Percentiles rank a stretch among this genome's conserved stretches.
These are phyloP conservation scores for Limulus polyphemus DNA, from an alignment of 2,888 invertebrate species.

Conservation along the genomic window DNA sequence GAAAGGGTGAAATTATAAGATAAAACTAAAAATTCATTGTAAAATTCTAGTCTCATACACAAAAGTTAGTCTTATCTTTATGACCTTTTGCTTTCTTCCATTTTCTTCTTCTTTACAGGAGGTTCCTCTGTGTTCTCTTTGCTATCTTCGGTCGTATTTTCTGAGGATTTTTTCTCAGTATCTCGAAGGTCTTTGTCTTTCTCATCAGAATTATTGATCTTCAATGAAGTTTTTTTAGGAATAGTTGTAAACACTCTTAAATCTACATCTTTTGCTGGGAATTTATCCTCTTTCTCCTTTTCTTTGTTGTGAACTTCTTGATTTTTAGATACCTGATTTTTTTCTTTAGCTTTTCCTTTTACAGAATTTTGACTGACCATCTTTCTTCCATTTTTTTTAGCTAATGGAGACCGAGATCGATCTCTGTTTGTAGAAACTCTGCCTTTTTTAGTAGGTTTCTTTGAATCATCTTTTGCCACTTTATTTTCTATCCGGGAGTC, in stretches of 20 bases:
- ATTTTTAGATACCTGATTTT: background rate
- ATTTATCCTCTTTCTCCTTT: background rate
- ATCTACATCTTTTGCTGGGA: background rate
- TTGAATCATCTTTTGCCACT: too few relatives aligned
- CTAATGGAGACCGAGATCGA: background rate
- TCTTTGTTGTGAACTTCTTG: background rate
- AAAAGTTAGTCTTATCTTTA: too few relatives aligned
- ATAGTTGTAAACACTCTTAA: background rate
- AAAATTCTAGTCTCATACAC: too few relatives aligned
- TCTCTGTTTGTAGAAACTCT: background rate
- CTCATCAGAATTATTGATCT: background rate
- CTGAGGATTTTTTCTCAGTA: background rate
- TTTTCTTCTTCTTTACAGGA: slow-evolving; percentile 3
- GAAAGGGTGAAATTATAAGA: too few relatives aligned
- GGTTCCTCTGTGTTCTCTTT: slow-evolving; percentile 4
- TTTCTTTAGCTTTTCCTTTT: too few relatives aligned
- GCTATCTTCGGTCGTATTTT: background rate
- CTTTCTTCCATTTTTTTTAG: too few relatives aligned
- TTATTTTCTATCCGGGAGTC: too few relatives aligned
- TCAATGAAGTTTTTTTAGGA: background rate
- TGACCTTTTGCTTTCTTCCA: background rate
- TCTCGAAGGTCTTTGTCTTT: background rate
- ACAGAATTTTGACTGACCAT: too few relatives aligned
- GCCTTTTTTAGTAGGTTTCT: too few relatives aligned
- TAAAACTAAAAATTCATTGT: too few relatives aligned